Conservation (phyloP, 2,113 vertebrate genomes). For the Rhea pennata region DNA sequence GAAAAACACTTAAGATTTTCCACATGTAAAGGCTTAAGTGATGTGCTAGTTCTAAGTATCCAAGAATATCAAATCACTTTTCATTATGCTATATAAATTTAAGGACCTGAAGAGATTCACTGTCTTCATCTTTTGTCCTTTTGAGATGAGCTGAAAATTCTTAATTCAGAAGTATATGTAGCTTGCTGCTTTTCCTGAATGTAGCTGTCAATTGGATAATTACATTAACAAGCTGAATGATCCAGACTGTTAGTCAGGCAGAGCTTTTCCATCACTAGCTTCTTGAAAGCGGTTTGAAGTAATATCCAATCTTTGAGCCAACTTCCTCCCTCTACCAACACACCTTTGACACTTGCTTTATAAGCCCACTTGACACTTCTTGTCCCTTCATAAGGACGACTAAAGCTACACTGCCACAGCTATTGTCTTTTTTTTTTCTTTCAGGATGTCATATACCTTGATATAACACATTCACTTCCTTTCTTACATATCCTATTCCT, state of each 20-base stretch:
- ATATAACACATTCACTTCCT: not conserved
- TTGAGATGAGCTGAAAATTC: not conserved
- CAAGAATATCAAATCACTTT: not conserved
- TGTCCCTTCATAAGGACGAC: not conserved
- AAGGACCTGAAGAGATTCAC: not conserved
- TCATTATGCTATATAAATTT: not conserved
- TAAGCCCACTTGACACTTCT: constrained; percentile 25
- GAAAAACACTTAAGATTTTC: not conserved
- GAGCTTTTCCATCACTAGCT: not conserved
- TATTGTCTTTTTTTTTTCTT: not conserved
- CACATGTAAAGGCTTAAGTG: not conserved
- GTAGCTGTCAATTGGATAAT: not conserved
- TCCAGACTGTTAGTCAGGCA: not conserved
- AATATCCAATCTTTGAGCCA: not conserved
- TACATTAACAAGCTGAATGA: not conserved
- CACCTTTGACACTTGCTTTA: not conserved
- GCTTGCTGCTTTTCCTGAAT: not conserved
- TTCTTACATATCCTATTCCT: not conserved
- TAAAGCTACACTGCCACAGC: not conserved
- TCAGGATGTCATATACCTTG: not conserved
- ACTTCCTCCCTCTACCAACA: not conserved
- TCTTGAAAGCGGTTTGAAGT: constrained; percentile 26
- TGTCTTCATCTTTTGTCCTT: not conserved
- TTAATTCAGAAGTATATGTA: not conserved
- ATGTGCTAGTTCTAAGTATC: not conserved